Evolutionary conservation across 2,113 vertebrate species (phyloP).

Genomic region (Verasper variegatus): DNA sequence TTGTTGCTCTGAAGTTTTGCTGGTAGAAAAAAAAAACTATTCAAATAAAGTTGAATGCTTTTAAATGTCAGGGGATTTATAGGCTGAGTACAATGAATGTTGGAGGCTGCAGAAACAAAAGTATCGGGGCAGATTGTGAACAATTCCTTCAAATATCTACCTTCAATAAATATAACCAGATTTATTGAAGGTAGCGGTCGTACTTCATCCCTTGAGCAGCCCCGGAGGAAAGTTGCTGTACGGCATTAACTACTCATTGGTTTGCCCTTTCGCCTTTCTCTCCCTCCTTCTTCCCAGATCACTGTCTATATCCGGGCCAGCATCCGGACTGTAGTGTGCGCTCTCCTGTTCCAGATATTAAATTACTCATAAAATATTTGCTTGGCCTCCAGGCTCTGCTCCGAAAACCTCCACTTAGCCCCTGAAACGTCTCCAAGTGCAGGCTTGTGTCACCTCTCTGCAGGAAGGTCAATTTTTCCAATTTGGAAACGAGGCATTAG

Average conservation of each 20-base stretch:
- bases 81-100: not conserved
- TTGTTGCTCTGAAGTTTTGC: not conserved
- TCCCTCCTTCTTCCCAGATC: constrained; percentile 52
- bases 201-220: constrained; percentile 24
- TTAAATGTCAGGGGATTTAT: not conserved
- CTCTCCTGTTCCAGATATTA: constrained; percentile 85
- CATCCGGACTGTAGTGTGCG: constrained; percentile 66
- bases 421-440: constrained; percentile 66
- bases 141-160: not conserved
- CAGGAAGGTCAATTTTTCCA: constrained; percentile 83
- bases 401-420: constrained; percentile 75
- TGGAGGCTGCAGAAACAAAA: too few species aligned
- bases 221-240: constrained; percentile 39
- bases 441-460: constrained; percentile 76
- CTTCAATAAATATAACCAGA: too few species aligned
- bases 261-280: constrained; percentile 24
- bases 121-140: not conserved
- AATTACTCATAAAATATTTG: constrained; percentile 88
- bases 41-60: not conserved
- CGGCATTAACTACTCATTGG: constrained; percentile 46
- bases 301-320: constrained; percentile 67
- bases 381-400: constrained; percentile 73
- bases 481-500: constrained; percentile 78
- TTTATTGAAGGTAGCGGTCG: constrained; percentile 21
- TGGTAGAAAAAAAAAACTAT: not conserved